Conservation (phyloP, 1,140 invertebrate species). For the Drosophila subpulchrella region DNA sequence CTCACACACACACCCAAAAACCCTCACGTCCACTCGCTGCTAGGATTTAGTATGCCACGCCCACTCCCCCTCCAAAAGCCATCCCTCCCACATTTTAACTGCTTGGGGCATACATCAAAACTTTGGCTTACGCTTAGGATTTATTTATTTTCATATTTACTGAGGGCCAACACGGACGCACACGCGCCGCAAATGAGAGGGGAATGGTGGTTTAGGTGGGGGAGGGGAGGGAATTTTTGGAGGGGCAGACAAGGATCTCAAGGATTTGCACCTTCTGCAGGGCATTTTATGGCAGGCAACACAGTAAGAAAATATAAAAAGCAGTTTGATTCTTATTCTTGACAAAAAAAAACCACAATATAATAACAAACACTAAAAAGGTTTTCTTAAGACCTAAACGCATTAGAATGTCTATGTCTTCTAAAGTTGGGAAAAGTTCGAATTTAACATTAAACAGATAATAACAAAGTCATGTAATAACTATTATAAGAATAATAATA, state of each 20-base stretch:
- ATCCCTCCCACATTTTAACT: constrained; percentile 71
- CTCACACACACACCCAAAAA: constrained; percentile 21
- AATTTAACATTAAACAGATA: too few species aligned
- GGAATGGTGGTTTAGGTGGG: neutral
- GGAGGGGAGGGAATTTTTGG: neutral
- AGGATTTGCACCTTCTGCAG: constrained; percentile 72
- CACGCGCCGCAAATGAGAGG: constrained; percentile 58
- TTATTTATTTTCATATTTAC: constrained; percentile 84
- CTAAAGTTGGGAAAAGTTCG: too few species aligned
- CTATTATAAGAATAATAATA: too few species aligned
- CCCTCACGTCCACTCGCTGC: constrained; percentile 48
- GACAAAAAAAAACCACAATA: neutral
- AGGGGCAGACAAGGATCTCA: constrained; percentile 74
- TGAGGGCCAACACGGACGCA: constrained; percentile 55
- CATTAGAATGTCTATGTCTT: too few species aligned
- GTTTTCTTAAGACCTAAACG: too few species aligned
- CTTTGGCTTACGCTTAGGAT: constrained; percentile 82
- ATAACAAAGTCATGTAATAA: too few species aligned
- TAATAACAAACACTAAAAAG: too few species aligned
- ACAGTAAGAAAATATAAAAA: neutral
- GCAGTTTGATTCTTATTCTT: neutral
- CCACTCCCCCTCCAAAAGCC: constrained; percentile 22
- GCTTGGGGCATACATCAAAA: constrained; percentile 82
- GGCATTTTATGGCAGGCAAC: constrained; percentile 2
- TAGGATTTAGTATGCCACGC: constrained; percentile 69